Conservation (phyloP, 2,888 invertebrate genomes). For the Drosophila differens region DNA sequence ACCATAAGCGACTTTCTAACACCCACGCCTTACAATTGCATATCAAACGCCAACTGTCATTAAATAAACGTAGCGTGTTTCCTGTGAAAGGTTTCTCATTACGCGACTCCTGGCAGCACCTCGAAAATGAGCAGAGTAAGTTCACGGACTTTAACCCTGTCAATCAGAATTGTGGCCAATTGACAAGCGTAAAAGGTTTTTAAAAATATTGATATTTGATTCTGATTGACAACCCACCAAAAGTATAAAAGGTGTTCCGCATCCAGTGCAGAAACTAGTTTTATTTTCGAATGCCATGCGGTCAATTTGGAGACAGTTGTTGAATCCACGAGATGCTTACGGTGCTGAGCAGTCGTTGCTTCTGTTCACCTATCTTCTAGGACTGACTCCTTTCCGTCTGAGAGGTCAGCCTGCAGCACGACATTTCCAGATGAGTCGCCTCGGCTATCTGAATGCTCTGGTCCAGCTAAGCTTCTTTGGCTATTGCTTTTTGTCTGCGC, state of each 20-base stretch:
- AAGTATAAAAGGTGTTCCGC: constrained; percentile 55
- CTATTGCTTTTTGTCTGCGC: constrained; percentile 81
- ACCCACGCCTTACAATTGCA: constrained; percentile 53
- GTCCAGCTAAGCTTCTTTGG: constrained; percentile 80
- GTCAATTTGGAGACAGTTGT: constrained; percentile 63
- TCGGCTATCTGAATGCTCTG: constrained; percentile 80
- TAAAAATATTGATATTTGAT: neutral
- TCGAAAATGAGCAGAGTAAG: constrained; percentile 16
- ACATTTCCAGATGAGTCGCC: constrained; percentile 63
- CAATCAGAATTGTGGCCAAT: constrained; percentile 26
- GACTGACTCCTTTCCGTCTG: constrained; percentile 82
- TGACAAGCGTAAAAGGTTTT: neutral
- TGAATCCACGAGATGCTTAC: constrained; percentile 82
- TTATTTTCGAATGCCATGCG: constrained; percentile 37
- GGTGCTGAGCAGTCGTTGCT: constrained; percentile 81
- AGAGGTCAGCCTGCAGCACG: constrained; percentile 60
- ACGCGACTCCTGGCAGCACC: constrained; percentile 28
- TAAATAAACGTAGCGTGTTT: constrained; percentile 35
- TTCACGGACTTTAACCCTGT: constrained; percentile 45
- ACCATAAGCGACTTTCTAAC: constrained; percentile 19
- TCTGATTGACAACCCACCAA: constrained; percentile 2
- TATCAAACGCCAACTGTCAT: constrained; percentile 43
- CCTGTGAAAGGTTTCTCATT: constrained; percentile 28
- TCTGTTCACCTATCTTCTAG: constrained; percentile 79
- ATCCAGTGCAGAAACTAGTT: constrained; percentile 30